Evolutionary conservation across 2,113 vertebrate genomes (phyloP).

Genomic region (Euleptes europaea): DNA sequence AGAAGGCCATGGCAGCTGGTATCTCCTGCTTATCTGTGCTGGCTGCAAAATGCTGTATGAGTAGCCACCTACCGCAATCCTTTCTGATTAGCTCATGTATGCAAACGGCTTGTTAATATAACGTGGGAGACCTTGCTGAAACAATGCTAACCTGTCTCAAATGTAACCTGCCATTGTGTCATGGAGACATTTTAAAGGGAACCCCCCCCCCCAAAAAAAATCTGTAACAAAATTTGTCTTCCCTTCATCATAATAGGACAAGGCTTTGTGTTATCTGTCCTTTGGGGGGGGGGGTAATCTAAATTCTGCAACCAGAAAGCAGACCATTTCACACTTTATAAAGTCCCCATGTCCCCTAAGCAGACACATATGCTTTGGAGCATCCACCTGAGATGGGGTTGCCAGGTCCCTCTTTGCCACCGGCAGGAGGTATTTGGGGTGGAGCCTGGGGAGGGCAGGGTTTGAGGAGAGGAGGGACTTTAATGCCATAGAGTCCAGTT

Average conservation of each 20-base stretch:
- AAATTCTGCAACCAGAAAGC: background rate
- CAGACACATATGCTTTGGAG: no score
- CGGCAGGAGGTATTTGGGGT: no score
- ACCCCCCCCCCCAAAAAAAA: background rate
- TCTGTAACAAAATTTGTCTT: slow-evolving; percentile 4
- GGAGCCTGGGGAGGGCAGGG: no score
- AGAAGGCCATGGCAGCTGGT: slow-evolving; percentile 28
- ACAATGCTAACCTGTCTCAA: slow-evolving; percentile 15
- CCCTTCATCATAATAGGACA: background rate
- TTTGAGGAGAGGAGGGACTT: no score
- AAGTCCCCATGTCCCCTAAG: no score
- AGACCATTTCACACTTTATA: no score
- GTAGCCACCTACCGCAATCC: background rate
- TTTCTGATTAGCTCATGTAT: slow-evolving; percentile 37
- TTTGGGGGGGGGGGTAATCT: no score
- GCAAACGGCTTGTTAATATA: slow-evolving; percentile 21
- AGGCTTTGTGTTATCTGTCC: background rate
- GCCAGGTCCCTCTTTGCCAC: no score
- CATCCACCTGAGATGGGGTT: no score
- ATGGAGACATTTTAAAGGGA: background rate
- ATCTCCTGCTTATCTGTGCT: slow-evolving; percentile 47
- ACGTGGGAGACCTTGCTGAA: slow-evolving; percentile 20
- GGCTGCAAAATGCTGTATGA: slow-evolving; percentile 51
- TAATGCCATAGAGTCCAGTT: no score
- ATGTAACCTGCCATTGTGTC: slow-evolving; percentile 40